Evolutionary conservation across 2,888 invertebrate genomes (phyloP).

Genomic region (Coecobrya sp.): DNA sequence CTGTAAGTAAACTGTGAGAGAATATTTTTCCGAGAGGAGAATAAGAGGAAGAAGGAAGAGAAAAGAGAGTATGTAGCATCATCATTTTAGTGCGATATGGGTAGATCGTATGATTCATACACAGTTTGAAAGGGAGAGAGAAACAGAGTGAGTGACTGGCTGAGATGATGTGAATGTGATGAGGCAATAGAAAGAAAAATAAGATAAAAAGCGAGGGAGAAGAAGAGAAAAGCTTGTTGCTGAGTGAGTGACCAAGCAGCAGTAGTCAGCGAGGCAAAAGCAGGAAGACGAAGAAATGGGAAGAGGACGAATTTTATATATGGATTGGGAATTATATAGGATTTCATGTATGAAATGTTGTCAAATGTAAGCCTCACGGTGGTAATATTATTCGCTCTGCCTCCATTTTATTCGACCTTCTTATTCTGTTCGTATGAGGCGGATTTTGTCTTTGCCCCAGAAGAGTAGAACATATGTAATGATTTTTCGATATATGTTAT

Average conservation of each 20-base stretch:
- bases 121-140: neutral
- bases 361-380: neutral
- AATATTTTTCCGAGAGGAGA: neutral
- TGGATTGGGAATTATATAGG: neutral
- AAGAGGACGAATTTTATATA: neutral
- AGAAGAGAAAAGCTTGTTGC: slow-evolving; percentile 24
- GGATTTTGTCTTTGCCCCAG: neutral
- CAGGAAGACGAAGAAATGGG: neutral
- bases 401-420: neutral
- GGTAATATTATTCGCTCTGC: neutral
- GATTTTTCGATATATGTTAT: too few relatives aligned
- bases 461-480: neutral
- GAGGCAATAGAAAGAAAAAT: neutral
- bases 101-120: slow-evolving; percentile 19
- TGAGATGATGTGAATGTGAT: slow-evolving; percentile 18
- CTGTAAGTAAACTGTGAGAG: neutral
- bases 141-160: neutral
- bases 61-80: neutral
- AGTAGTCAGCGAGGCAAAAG: neutral
- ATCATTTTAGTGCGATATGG: neutral
- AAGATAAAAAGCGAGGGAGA: neutral
- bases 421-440: neutral
- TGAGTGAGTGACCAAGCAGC: slow-evolving; percentile 43
- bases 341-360: neutral
- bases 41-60: neutral